Evolutionary conservation across 2,888 invertebrate species (phyloP).

Genomic region (Tetragonula carbonaria): DNA sequence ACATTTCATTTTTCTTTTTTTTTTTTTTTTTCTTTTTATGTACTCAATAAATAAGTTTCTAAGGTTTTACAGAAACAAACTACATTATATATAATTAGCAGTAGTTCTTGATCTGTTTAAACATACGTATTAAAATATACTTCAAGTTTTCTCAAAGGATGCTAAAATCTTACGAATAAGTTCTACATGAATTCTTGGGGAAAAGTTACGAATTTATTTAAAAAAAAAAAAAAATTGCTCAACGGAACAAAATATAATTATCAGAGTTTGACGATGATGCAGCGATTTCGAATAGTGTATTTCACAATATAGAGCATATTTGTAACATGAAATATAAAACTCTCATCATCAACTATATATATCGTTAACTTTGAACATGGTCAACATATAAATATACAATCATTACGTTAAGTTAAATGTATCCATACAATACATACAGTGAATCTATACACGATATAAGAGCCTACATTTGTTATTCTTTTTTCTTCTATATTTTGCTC

Average conservation of each 20-base stretch:
- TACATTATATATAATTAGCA: neutral
- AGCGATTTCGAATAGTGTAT: slow-evolving; percentile 68
- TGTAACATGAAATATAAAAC: slow-evolving; percentile 83
- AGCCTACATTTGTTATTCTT: slow-evolving; percentile 42
- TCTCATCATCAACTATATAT: slow-evolving; percentile 81
- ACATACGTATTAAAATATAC: neutral
- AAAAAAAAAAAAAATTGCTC: slow-evolving; percentile 71
- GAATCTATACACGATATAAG: slow-evolving; percentile 72
- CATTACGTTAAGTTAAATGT: slow-evolving; percentile 75
- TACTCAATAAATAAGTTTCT: neutral
- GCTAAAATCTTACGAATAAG: neutral
- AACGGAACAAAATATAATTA: slow-evolving; percentile 69
- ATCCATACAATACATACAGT: slow-evolving; percentile 69
- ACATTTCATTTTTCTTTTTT: neutral
- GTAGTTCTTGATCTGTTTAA: neutral
- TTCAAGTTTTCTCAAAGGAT: neutral
- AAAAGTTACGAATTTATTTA: slow-evolving; percentile 76
- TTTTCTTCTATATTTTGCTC: slow-evolving; percentile 1
- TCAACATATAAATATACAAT: slow-evolving; percentile 83
- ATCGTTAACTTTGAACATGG: slow-evolving; percentile 75
- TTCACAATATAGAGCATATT: slow-evolving; percentile 70
- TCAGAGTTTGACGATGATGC: slow-evolving; percentile 70
- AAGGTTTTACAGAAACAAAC: neutral
- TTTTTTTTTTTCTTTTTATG: neutral
- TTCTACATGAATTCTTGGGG: slow-evolving; percentile 53